Percentiles rank a stretch among this genome's conserved stretches.
Conservation (phyloP, 2,113 vertebrate species). For the Heterotilapia buettikoferi region DNA sequence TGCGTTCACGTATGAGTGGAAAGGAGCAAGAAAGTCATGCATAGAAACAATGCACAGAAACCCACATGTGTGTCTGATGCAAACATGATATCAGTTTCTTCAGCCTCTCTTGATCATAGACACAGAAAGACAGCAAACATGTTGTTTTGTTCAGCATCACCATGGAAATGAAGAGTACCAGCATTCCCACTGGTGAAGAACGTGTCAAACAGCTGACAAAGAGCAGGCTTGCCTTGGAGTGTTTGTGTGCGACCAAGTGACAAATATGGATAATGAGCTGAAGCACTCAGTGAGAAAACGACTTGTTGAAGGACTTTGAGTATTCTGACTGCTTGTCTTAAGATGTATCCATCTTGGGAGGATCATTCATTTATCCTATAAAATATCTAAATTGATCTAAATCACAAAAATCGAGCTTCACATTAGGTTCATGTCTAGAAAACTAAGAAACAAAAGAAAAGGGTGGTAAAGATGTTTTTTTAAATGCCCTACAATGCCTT, state of each 20-base stretch:
- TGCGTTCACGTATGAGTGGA: neutral
- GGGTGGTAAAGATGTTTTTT: neutral
- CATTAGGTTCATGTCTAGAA: fast-evolving
- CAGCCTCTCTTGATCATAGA: neutral
- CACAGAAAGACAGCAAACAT: neutral
- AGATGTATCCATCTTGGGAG: neutral
- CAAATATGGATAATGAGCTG: constrained; percentile 41
- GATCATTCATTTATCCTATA: neutral
- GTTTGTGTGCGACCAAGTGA: constrained; percentile 5
- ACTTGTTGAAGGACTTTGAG: neutral
- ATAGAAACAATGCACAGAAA: neutral
- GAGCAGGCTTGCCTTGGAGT: neutral
- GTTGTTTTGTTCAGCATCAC: neutral
- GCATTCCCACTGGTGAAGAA: constrained; percentile 7
- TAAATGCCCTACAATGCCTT: neutral
- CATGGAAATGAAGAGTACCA: constrained; percentile 10
- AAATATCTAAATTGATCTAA: neutral
- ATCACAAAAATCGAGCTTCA: fast-evolving
- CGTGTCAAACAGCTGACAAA: constrained; percentile 15
- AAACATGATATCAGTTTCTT: neutral
- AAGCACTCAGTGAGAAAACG: neutral
- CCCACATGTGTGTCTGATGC: neutral
- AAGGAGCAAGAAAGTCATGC: neutral
- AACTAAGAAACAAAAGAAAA: neutral
- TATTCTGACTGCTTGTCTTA: neutral